phyloP scores from a whole-genome alignment of 2,113 vertebrate genomes.

The Pseudorectes ferrugineus region DNA sequence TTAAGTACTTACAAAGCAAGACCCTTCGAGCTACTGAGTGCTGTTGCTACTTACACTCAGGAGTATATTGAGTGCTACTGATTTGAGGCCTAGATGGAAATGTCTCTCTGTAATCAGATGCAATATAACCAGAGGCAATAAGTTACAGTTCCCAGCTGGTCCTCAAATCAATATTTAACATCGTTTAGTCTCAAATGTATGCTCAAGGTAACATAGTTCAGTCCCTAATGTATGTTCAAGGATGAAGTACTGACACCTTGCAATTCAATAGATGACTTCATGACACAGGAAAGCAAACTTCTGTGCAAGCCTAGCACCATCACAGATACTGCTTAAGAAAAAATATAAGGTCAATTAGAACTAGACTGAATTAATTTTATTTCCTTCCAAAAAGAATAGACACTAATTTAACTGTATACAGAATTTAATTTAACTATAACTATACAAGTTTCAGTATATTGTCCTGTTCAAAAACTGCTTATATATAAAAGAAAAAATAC shows the following conservation, averaged over 20 bases:
- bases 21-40: neutral
- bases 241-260: neutral
- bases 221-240: neutral
- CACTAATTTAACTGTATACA: constrained; percentile 60
- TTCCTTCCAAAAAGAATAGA: constrained; percentile 48
- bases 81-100: neutral
- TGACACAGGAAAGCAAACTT: neutral
- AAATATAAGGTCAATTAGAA: constrained; percentile 17
- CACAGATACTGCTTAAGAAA: neutral
- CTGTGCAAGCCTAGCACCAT: neutral
- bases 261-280: neutral
- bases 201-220: neutral
- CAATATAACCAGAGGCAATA: neutral
- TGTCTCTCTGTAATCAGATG: neutral
- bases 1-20: neutral
- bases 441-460: constrained; percentile 54
- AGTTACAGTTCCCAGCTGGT: neutral
- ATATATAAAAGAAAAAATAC: constrained; percentile 27
- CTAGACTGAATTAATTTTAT: constrained; percentile 57
- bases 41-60: neutral
- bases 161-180: neutral
- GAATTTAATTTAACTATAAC: constrained; percentile 62
- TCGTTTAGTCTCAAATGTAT: neutral
- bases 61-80: neutral
- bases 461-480: constrained; percentile 47